Conservation (phyloP, 2,888 invertebrate genomes). For the Spisula solida region DNA sequence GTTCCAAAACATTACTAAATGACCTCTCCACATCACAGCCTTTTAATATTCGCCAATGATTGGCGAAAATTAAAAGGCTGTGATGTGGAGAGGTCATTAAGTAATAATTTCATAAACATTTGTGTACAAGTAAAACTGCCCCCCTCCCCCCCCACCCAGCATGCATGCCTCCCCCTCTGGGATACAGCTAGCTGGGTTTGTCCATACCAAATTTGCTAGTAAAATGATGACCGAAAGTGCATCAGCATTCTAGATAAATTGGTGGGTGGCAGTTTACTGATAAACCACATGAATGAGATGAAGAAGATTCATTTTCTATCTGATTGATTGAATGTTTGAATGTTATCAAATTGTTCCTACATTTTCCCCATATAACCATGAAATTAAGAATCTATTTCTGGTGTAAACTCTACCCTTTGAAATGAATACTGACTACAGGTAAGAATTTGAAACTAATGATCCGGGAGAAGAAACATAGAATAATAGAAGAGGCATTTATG, state of each 20-base stretch:
- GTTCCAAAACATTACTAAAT: too few relatives aligned
- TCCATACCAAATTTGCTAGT: neutral
- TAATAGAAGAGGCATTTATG: too few relatives aligned
- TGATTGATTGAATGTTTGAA: too few relatives aligned
- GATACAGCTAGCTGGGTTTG: neutral
- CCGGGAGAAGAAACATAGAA: too few relatives aligned
- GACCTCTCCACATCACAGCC: too few relatives aligned
- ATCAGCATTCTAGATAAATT: neutral
- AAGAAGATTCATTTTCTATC: slow-evolving; percentile 4
- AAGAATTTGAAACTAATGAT: too few relatives aligned
- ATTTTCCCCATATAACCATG: neutral
- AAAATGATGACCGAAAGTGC: neutral
- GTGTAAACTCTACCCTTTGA: neutral
- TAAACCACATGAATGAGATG: neutral
- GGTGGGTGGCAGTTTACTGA: neutral
- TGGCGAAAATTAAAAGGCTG: too few relatives aligned
- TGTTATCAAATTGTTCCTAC: slow-evolving; percentile 3
- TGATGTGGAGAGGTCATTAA: too few relatives aligned
- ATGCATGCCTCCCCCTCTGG: neutral
- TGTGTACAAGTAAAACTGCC: neutral
- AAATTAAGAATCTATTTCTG: slow-evolving; percentile 6
- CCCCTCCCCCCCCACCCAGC: too few relatives aligned
- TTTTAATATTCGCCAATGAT: too few relatives aligned
- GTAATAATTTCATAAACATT: too few relatives aligned
- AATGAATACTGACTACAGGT: too few relatives aligned